phyloP scores from a whole-genome alignment of 2,797 vertebrate species.

The Gymnoscopelus braueri region DNA sequence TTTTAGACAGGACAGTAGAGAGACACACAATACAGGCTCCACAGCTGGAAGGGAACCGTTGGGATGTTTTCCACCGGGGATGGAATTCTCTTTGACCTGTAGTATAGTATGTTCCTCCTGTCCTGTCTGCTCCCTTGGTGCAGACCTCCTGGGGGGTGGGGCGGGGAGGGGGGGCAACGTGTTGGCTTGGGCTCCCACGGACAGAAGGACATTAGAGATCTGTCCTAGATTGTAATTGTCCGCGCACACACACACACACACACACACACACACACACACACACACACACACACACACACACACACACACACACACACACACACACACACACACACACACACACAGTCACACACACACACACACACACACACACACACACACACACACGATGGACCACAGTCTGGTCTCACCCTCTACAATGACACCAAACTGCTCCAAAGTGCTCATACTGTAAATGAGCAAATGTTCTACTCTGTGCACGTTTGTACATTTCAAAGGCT shows the following conservation, averaged over 20 bases:
- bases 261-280: slow-evolving; percentile 16
- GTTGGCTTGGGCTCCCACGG: slow-evolving; percentile 31
- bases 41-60: no score
- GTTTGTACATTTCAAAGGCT: slow-evolving; percentile 9
- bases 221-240: slow-evolving; percentile 54
- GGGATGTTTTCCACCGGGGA: no score
- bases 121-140: not conserved
- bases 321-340: no score
- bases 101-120: no score
- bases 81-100: no score
- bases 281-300: slow-evolving; percentile 29
- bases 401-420: slow-evolving; percentile 32
- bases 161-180: slow-evolving; percentile 17
- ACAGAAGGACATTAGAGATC: slow-evolving; percentile 65
- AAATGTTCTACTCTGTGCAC: slow-evolving; percentile 45
- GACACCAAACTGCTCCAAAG: slow-evolving; percentile 43
- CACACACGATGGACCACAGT: slow-evolving; percentile 20
- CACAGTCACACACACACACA: no score
- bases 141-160: not conserved
- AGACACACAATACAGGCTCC: no score
- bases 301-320: slow-evolving; percentile 16
- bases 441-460: slow-evolving; percentile 41
- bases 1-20: no score
- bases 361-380: no score
- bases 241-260: slow-evolving; percentile 47